Conservation (phyloP, 2,888 invertebrate genomes). For the Chloroclysta siterata region DNA sequence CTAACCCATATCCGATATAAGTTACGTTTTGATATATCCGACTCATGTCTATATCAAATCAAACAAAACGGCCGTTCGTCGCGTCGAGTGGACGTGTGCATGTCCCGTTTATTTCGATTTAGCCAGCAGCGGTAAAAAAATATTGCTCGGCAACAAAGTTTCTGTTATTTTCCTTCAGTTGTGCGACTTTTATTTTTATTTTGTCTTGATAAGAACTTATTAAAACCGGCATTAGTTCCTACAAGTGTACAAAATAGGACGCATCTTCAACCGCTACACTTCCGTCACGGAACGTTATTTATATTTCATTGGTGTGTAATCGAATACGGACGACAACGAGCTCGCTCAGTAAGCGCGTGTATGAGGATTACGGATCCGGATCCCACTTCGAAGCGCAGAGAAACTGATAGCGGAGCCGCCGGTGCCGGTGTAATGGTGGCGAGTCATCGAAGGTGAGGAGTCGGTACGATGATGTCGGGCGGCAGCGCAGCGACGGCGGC, state of each 20-base stretch:
- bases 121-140: too few relatives aligned
- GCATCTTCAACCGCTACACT: neutral
- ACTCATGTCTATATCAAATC: too few relatives aligned
- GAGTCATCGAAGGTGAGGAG: neutral
- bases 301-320: slow-evolving; percentile 15
- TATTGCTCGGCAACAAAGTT: too few relatives aligned
- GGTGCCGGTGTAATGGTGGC: neutral
- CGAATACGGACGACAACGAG: slow-evolving; percentile 6
- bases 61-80: too few relatives aligned
- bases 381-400: too few relatives aligned
- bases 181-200: too few relatives aligned
- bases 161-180: too few relatives aligned
- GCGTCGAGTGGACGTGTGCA: too few relatives aligned
- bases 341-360: neutral
- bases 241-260: slow-evolving; percentile 5
- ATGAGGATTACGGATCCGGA: neutral
- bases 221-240: neutral
- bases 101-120: too few relatives aligned
- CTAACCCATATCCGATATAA: too few relatives aligned
- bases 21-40: too few relatives aligned
- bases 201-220: too few relatives aligned
- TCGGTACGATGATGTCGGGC: neutral
- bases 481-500: slow-evolving; percentile 31
- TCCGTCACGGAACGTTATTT: slow-evolving; percentile 13
- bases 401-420: neutral